phyloP scores from a whole-genome alignment of 2,888 invertebrate species.

The Lasioglossum calceatum region DNA sequence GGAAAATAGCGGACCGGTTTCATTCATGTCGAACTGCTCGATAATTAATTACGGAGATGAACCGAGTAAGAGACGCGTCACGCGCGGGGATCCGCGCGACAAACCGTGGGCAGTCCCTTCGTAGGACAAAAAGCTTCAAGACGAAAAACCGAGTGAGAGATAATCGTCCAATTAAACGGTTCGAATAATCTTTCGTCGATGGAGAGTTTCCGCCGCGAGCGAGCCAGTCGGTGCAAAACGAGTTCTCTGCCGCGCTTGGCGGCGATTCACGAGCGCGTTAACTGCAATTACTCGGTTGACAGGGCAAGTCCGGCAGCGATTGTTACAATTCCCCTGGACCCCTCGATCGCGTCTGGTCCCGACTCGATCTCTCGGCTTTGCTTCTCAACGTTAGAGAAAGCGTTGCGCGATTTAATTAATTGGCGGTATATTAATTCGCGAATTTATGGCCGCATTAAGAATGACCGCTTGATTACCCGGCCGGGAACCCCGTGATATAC shows the following conservation, averaged over 20 bases:
- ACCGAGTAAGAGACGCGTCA: background rate
- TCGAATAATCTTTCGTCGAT: slow-evolving; percentile 55
- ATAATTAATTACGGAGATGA: slow-evolving; percentile 19
- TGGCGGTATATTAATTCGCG: slow-evolving; percentile 71
- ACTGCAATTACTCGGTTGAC: slow-evolving; percentile 54
- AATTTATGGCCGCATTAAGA: slow-evolving; percentile 72
- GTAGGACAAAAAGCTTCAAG: slow-evolving; percentile 20
- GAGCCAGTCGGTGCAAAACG: slow-evolving; percentile 38
- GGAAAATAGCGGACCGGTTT: slow-evolving; percentile 13
- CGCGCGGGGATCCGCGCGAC: background rate
- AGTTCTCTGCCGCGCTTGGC: slow-evolving; percentile 44
- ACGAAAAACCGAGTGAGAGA: slow-evolving; percentile 52
- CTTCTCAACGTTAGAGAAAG: slow-evolving; percentile 39
- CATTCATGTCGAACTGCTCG: background rate
- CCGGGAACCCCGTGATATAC: slow-evolving; percentile 64
- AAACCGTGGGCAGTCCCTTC: background rate
- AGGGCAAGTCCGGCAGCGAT: slow-evolving; percentile 36
- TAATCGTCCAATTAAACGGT: slow-evolving; percentile 59
- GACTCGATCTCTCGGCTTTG: background rate
- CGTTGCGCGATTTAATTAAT: slow-evolving; percentile 68
- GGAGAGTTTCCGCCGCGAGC: slow-evolving; percentile 61
- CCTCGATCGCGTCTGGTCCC: slow-evolving; percentile 33
- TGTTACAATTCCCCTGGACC: slow-evolving; percentile 65
- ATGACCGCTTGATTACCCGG: slow-evolving; percentile 72
- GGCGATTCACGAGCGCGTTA: slow-evolving; percentile 56